Evolutionary conservation across 2,113 vertebrate genomes (phyloP).

Genomic region (Pelecanus crispus): DNA sequence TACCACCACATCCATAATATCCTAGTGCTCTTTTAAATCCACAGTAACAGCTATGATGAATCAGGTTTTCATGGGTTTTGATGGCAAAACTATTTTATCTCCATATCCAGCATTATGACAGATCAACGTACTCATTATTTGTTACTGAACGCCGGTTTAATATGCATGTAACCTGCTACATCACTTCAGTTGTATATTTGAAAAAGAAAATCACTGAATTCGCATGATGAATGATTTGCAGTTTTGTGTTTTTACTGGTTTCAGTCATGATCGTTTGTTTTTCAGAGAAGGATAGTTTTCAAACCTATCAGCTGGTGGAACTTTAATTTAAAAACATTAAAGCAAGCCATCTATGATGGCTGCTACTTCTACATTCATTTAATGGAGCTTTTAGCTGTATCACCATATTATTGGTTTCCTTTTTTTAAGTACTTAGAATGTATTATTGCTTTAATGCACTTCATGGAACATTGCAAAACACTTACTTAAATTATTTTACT

Average conservation of each 20-base stretch:
- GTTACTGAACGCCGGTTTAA: not conserved
- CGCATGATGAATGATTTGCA: not conserved
- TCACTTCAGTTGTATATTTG: not conserved
- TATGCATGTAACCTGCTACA: not conserved
- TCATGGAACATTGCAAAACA: constrained; percentile 62
- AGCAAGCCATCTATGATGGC: not conserved
- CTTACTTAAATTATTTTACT: constrained; percentile 59
- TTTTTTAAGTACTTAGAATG: constrained; percentile 43
- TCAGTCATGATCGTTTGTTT: not conserved
- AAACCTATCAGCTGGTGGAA: not conserved
- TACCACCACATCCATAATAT: not conserved
- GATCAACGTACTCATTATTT: rapidly evolving
- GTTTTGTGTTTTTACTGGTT: not conserved
- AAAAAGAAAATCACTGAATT: not conserved
- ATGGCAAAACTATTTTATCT: not conserved
- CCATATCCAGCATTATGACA: not conserved
- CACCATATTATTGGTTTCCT: not conserved
- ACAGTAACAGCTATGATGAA: not conserved
- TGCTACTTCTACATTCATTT: constrained; percentile 19
- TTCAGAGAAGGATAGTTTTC: not conserved
- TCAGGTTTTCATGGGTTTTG: not conserved
- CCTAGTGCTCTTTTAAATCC: not conserved
- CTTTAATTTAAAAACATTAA: constrained; percentile 41
- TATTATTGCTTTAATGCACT: constrained; percentile 64
- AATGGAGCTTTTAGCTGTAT: constrained; percentile 39